Evolutionary conservation across 2,113 vertebrate species (phyloP).

Genomic region (Furnarius figulus): DNA sequence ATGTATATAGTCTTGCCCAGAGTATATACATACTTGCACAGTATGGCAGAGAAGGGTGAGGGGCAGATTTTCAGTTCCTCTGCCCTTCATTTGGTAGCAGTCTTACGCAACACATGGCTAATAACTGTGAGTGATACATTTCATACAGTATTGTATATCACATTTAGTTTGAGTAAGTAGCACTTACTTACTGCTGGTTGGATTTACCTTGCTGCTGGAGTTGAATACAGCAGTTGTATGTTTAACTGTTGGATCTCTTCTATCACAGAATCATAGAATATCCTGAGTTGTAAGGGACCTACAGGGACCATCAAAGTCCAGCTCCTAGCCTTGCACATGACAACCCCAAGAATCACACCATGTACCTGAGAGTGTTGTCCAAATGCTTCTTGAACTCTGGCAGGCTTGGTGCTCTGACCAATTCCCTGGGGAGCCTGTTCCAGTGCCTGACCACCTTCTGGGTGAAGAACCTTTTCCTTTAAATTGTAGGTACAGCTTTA

Average conservation of each 20-base stretch:
- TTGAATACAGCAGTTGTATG: background rate
- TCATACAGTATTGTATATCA: background rate
- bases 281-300: background rate
- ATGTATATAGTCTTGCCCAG: background rate
- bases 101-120: background rate
- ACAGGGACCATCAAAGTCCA: background rate
- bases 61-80: background rate
- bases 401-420: background rate
- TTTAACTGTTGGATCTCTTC: background rate
- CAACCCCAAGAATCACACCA: background rate
- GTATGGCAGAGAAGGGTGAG: background rate
- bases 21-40: background rate
- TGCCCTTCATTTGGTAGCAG: background rate
- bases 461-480: background rate
- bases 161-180: background rate
- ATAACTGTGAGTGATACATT: background rate
- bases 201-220: background rate
- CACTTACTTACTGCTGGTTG: background rate
- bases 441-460: background rate
- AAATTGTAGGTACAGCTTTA: background rate
- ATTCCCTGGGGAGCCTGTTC: background rate
- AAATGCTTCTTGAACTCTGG: background rate
- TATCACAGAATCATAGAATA: background rate
- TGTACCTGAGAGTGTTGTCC: background rate
- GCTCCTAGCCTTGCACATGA: background rate